Base-by-base conservation (phyloP, 2,113 vertebrate species). In the Scartelaos histophorus region DNA sequence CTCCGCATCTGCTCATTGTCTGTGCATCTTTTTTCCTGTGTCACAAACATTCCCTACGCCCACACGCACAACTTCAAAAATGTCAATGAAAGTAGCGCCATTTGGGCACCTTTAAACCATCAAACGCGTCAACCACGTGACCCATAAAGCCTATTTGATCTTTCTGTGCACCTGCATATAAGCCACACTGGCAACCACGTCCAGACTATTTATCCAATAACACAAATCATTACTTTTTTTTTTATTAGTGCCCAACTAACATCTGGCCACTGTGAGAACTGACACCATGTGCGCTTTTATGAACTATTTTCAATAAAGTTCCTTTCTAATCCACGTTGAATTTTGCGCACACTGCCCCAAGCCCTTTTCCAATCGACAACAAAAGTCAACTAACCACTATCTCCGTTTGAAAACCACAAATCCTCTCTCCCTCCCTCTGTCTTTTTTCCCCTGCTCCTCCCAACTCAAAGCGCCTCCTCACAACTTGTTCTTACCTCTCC, bases 381-480 rank as follows among this genome's bases (percentile, higher is more conserved):
- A 82, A 82, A 72, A 69, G 60, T 71, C 67, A 80, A 65, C 60
- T 61, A 67, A 64, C 56, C 66, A 69, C 61, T 70, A 49, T 67
- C 76, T 81, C 67, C 66, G 77, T 75, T 74, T 75, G 69, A 58
- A 66, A 82, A 76, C 57, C 73, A 71, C 77, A 82, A 68, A 75
- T 66, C 17, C 70, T 3, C 51, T 29, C 67, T n/a, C 71, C 47
- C 75, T 64, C 66, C 22, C 73, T 38, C 69, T 29, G 62, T 11
- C 77, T 51, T 74, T 51, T 75, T 67, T 61, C 17, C 17, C 70
- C 89, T 72, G 85, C 92, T 88, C 91, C 92, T 92, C 92, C 90
- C 91, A 85, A 74, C 75, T 12, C 71, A 82, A 71, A 79, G 85
- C 87, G 86, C 88, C 88, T 92, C 90, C 88, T 89, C 79, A 73